These are phyloP conservation scores for Copidosoma floridanum DNA, from an alignment of 1,140 invertebrate genomes.

Conservation along the genomic window DNA sequence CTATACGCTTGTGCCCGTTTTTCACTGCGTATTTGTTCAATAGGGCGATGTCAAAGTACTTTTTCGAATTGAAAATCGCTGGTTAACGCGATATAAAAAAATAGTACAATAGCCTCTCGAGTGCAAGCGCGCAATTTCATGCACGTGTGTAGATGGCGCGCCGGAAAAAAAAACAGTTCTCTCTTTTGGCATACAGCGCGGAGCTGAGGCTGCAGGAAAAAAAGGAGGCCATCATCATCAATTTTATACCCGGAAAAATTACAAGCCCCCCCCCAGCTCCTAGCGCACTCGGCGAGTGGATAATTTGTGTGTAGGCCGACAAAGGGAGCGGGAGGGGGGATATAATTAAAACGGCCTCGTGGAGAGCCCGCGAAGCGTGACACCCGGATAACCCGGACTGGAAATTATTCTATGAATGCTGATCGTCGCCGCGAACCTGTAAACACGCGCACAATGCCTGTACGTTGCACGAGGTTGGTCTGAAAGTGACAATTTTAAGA, in stretches of 20 bases:
- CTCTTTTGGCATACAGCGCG: neutral
- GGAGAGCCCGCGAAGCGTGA: slow-evolving; percentile 43
- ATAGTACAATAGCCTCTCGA: too few relatives aligned
- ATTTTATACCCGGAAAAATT: too few relatives aligned
- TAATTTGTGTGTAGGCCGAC: slow-evolving; percentile 44
- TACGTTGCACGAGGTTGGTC: too few relatives aligned
- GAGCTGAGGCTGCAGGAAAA: neutral
- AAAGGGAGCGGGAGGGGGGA: slow-evolving; percentile 37
- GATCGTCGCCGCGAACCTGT: slow-evolving; percentile 29
- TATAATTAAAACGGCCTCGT: slow-evolving; percentile 48
- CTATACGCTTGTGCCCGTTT: too few relatives aligned
- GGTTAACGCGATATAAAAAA: too few relatives aligned
- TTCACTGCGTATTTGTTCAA: too few relatives aligned
- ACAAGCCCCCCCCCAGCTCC: too few relatives aligned
- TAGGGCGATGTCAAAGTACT: too few relatives aligned
- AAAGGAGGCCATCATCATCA: slow-evolving; percentile 22
- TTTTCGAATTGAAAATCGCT: too few relatives aligned
- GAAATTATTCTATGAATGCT: slow-evolving; percentile 53
- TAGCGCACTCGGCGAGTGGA: slow-evolving; percentile 21
- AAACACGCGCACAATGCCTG: slow-evolving; percentile 32
- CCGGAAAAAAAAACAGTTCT: too few relatives aligned
- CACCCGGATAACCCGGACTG: slow-evolving; percentile 37
- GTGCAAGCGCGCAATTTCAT: neutral
- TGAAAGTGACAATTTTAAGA: slow-evolving; percentile 44
- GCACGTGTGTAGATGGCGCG: slow-evolving; percentile 1